Conservation (phyloP, 2,797 vertebrate genomes). For the Myotis planiceps region DNA sequence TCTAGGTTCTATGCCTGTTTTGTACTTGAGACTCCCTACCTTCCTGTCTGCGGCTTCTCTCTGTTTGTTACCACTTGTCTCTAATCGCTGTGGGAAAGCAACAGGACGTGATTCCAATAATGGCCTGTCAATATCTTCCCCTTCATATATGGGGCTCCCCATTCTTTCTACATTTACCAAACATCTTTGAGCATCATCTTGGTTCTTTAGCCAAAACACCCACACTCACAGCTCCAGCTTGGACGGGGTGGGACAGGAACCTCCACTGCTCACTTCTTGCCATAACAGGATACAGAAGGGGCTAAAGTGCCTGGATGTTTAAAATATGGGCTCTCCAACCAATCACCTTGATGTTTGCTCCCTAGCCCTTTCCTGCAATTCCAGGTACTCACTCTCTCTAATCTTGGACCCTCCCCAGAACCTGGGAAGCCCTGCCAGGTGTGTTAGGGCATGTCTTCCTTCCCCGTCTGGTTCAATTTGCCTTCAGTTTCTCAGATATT, state of each 20-base stretch:
- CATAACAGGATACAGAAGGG: not conserved
- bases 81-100: not conserved
- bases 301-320: not conserved
- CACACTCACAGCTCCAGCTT: not conserved
- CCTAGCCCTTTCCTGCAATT: not conserved
- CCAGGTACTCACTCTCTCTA: not conserved
- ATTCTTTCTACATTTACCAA: not conserved
- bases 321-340: not conserved
- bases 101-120: not conserved
- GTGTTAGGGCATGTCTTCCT: not conserved
- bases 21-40: not conserved
- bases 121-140: not conserved
- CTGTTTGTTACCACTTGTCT: not conserved
- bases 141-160: not conserved
- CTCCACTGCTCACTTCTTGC: not conserved
- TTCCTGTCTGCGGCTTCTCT: not conserved
- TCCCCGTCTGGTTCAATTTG: not conserved
- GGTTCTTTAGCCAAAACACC: not conserved
- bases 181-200: not conserved
- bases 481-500: not conserved
- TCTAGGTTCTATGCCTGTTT: not conserved
- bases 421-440: not conserved
- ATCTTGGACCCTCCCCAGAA: too few species aligned
- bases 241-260: rapidly evolving
- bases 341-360: not conserved